Evolutionary conservation across 2,888 invertebrate species (phyloP).

Genomic region (Anthophora plumipes): DNA sequence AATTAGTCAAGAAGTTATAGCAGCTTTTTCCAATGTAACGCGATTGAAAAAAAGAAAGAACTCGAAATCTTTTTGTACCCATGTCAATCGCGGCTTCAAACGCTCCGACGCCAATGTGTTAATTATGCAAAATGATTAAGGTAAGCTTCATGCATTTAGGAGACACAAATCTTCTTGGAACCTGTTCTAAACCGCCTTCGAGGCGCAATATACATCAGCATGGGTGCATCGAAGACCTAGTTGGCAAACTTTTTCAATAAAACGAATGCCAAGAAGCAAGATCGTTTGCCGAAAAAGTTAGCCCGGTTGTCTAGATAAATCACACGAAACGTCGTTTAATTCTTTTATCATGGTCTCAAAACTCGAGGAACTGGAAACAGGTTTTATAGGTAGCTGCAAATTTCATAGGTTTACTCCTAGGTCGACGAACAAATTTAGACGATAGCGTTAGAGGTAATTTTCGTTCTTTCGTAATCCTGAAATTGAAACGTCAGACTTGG

Average conservation of each 20-base stretch:
- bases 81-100: too few species aligned
- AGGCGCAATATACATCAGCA: slow-evolving; percentile 2
- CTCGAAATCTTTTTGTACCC: too few species aligned
- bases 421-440: neutral
- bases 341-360: too few species aligned
- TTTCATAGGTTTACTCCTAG: neutral
- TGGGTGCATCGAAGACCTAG: slow-evolving; percentile 27
- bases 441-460: too few species aligned
- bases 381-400: neutral
- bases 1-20: too few species aligned
- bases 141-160: too few species aligned
- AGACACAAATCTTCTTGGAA: neutral
- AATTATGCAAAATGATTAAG: neutral
- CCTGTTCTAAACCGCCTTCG: neutral
- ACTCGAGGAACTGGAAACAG: neutral
- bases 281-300: slow-evolving; percentile 1
- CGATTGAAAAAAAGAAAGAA: neutral
- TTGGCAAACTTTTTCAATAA: slow-evolving; percentile 64
- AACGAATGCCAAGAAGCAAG: slow-evolving; percentile 39
- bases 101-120: too few species aligned
- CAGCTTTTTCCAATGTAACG: too few species aligned
- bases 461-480: neutral
- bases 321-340: neutral
- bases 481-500: neutral
- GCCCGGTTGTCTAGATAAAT: neutral